Conservation (phyloP, 2,797 vertebrate genomes). For the Rhadinocentrus ornatus region DNA sequence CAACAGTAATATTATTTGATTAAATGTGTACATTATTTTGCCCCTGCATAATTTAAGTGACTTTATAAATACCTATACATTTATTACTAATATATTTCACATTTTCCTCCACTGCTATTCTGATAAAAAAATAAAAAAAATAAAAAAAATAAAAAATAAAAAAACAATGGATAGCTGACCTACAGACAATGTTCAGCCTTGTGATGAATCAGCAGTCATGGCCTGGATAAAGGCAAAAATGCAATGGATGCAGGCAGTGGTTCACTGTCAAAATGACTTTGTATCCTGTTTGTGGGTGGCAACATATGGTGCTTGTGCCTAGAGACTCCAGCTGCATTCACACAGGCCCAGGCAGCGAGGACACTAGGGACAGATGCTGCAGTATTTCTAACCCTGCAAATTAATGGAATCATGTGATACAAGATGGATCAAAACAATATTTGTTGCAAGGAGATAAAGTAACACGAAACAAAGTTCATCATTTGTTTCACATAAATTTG, state of each 20-base stretch:
- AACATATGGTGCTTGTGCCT: constrained; percentile 64
- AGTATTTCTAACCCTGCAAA: constrained; percentile 84
- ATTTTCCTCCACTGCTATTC: constrained; percentile 25
- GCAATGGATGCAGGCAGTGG: constrained; percentile 72
- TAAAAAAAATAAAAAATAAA: not conserved
- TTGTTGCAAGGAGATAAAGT: constrained; percentile 1
- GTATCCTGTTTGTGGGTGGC: constrained; percentile 67
- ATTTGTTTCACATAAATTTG: constrained; percentile 14
- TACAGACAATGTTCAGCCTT: constrained; percentile 80
- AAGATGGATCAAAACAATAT: constrained; percentile 44
- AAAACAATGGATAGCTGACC: constrained; percentile 55
- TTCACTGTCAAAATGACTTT: constrained; percentile 57
- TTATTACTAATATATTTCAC: not conserved
- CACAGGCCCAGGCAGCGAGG: constrained; percentile 79
- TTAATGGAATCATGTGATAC: constrained; percentile 77
- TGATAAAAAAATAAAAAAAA: constrained; percentile 13
- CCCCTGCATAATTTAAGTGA: not conserved
- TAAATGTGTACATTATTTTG: not conserved
- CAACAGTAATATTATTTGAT: not conserved
- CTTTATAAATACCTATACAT: not conserved
- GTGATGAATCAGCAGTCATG: constrained; percentile 85
- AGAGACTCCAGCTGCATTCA: constrained; percentile 84
- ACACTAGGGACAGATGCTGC: constrained; percentile 79
- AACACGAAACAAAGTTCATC: constrained; percentile 5
- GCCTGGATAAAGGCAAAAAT: constrained; percentile 74